These are phyloP conservation scores for Saturnia pavonia DNA, from an alignment of 2,888 invertebrate genomes.

Conservation along the genomic window DNA sequence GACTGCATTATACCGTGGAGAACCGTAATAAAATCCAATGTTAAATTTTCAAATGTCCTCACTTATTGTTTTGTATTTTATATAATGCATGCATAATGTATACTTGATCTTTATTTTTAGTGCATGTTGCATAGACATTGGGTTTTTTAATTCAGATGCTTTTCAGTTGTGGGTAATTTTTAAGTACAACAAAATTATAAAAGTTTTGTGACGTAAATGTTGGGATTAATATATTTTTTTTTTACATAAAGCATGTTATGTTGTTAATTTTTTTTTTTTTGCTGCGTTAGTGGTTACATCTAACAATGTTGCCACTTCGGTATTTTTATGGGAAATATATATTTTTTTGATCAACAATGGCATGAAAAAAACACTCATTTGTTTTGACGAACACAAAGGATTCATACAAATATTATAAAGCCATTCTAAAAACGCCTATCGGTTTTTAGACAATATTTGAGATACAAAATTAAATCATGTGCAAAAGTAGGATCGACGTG, in stretches of 20 bases:
- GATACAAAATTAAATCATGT: background rate
- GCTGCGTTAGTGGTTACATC: background rate
- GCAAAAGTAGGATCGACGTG: too few species aligned
- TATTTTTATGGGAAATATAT: background rate
- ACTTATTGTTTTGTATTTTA: background rate
- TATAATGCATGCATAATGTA: conserved; percentile 21
- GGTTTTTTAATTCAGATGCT: background rate
- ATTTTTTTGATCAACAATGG: background rate
- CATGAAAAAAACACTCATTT: background rate
- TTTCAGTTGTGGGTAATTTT: background rate
- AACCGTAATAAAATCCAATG: conserved; percentile 36
- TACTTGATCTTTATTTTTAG: conserved; percentile 27
- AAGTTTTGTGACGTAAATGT: conserved; percentile 3
- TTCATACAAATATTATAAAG: background rate
- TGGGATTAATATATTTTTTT: conserved; percentile 13
- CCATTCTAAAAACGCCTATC: background rate
- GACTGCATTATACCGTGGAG: background rate
- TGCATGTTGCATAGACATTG: conserved; percentile 18
- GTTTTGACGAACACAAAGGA: too few species aligned
- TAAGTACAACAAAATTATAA: background rate
- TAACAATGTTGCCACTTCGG: background rate
- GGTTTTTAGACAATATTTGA: background rate
- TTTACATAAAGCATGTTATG: conserved; percentile 14
- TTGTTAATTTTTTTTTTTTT: background rate
- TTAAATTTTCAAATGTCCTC: conserved; percentile 33